Base-by-base conservation (phyloP, 2,888 invertebrate species). In the Pyralis farinalis region DNA sequence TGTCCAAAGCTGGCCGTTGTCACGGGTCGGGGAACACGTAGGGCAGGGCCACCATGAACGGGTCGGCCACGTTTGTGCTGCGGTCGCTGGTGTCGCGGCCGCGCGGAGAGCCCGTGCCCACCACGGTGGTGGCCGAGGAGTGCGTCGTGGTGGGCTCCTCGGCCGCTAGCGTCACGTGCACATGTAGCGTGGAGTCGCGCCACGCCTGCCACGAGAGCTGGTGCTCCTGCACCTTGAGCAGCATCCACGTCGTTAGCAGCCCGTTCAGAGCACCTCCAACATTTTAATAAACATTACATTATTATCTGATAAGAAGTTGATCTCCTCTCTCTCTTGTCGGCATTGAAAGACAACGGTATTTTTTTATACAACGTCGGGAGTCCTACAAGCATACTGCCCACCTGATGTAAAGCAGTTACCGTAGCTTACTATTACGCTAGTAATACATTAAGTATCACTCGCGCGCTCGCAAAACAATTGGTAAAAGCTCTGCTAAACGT, bases 211-310 rank as follows among this genome's bases (percentile, higher is more conserved):
- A 88, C 51, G 87, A 80, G 58, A 70, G 32, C 72, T 86, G 87
- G 70, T 88, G 87, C 71, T 87, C 87, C 58, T 88, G 87, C 51
- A 87, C 71, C 74, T 86, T 88, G 28, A 88, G 76, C 60, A 88
- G 77, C 76, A 86, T 81, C 87, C 87, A 88, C 28, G 87, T 88
- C 1, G 87, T 88, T 44, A 88, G 70, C 46, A 88, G 64, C 0
- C 87, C 87, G 67, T 88, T 88, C 7, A 87, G 60, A 0, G 87
- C 87, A 9, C 87, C 87, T 86, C 55, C 27, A n/a, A 31, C 7
- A 16, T 16, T 3, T 16, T 16, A 2, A 16, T 4, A 16, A 16
- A 16, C 16, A 16, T 16, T 3, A 16, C 16, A 16, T 16, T 3
- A 3, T 16, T 16, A 2, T 16, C 4, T 16, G 16, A 16, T 16